Conservation (phyloP, 2,888 invertebrate genomes). For the Plutella xylostella region DNA sequence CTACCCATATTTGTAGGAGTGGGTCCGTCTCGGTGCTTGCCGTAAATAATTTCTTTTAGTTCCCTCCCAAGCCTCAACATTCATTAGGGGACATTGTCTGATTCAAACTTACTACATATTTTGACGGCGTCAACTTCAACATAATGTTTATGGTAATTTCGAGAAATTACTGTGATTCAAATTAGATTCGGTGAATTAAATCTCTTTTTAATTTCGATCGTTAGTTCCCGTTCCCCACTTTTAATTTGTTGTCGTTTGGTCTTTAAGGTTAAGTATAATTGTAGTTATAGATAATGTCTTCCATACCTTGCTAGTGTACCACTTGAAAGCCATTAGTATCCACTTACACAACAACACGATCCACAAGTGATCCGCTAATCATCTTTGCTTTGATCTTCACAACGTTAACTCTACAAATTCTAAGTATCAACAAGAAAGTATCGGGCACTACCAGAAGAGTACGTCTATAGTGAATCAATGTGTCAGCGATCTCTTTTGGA, state of each 20-base stretch:
- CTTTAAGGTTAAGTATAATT: too few species aligned
- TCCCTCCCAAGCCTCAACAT: slow-evolving; percentile 37
- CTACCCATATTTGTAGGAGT: slow-evolving; percentile 36
- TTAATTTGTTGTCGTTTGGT: too few species aligned
- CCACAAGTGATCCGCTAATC: slow-evolving; percentile 55
- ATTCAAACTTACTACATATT: too few species aligned
- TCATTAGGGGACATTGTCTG: slow-evolving; percentile 59
- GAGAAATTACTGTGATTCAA: slow-evolving; percentile 34
- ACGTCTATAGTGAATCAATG: slow-evolving; percentile 53
- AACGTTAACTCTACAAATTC: slow-evolving; percentile 56
- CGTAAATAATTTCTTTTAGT: slow-evolving; percentile 61
- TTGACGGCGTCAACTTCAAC: slow-evolving; percentile 48
- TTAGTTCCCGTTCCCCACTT: background rate
- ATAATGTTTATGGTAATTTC: slow-evolving; percentile 42
- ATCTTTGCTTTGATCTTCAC: slow-evolving; percentile 46
- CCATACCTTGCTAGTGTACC: too few species aligned
- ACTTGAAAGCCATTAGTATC: slow-evolving; percentile 35
- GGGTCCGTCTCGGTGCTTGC: slow-evolving; percentile 44
- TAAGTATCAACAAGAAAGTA: slow-evolving; percentile 45
- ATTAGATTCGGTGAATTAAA: slow-evolving; percentile 20
- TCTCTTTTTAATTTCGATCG: slow-evolving; percentile 1
- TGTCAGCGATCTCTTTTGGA: slow-evolving; percentile 50
- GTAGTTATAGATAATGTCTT: too few species aligned
- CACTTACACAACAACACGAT: slow-evolving; percentile 53
- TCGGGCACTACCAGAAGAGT: slow-evolving; percentile 36